Conservation (phyloP, 2,797 vertebrate species). For the Chiroxiphia lanceolata region DNA sequence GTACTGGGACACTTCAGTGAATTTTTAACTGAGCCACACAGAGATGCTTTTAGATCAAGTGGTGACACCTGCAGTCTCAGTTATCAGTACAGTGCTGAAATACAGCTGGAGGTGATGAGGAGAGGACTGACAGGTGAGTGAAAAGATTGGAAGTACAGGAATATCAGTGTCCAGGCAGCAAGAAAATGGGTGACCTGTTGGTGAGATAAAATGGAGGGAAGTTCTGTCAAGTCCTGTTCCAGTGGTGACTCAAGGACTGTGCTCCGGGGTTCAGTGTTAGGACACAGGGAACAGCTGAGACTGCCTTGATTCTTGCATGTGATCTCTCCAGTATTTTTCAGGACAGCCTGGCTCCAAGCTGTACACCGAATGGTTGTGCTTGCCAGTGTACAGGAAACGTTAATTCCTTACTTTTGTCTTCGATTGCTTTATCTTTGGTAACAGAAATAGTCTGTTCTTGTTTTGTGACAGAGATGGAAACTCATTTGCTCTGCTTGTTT, state of each 20-base stretch:
- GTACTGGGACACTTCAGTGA: background rate
- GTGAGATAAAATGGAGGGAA: background rate
- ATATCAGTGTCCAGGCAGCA: accelerated
- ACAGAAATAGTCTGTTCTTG: background rate
- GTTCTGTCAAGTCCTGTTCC: background rate
- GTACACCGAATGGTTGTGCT: background rate
- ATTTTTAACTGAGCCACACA: background rate
- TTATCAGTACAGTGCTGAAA: background rate
- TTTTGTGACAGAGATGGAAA: background rate
- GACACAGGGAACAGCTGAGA: background rate
- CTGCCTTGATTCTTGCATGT: background rate
- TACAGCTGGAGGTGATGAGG: background rate
- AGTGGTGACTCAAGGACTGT: background rate
- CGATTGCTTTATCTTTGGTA: slow-evolving; percentile 23
- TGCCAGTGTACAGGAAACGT: background rate
- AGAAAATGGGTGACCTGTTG: background rate
- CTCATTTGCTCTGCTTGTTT: background rate
- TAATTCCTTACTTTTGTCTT: slow-evolving; percentile 14
- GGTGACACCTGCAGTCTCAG: background rate
- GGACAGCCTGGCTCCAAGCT: background rate
- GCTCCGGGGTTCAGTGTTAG: background rate
- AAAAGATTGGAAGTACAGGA: background rate
- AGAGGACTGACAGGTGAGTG: background rate
- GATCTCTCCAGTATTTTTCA: background rate
- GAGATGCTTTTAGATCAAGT: background rate